Base-by-base conservation (phyloP, 2,797 vertebrate species). In the Chrosomus eos region DNA sequence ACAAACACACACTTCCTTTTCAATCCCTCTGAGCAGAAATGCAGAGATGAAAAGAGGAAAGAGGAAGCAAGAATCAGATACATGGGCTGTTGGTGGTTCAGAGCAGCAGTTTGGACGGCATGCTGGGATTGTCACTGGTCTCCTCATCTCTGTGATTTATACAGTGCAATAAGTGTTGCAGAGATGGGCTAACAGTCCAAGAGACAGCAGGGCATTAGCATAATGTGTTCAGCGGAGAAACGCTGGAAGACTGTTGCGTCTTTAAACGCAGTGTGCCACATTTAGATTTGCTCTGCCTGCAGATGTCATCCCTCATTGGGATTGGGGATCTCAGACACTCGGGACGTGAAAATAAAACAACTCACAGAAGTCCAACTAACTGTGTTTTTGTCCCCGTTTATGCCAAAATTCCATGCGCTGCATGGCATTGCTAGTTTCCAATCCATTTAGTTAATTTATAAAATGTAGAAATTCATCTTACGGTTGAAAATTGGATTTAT, bases 171-270 rank as follows among this genome's bases (percentile, higher is more conserved):
- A 88, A 87, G 83, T 88, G 89, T 88, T 88, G 78, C 86, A 84
- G 86, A 85, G 81, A 87, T 82, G 81, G 88, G 76, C 89, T 87
- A 90, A 88, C 88, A 87, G 89, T 86, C 83, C 87, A 89, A 80
- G 74, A 88, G 88, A 87, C 89, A 90, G 89, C 83, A 88, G 81
- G 78, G 74, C 87, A 87, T 90, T 90, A 88, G 78, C 86, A 89
- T 90, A 88, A 89, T 89, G 87, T 89, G 88, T 89, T 82, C 72
- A 82, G 84, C 62, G 82, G 84, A 85, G 85, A 85, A 85, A 83
- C 64, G 81, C 88, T 84, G 73, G 84, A 76, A 85, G 74, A 82
- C 82, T 72, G 80, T 83, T 81, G 83, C 73, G 53, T 83, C 85
- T 89, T 79, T 79, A 75, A 88, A 82, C 82, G 72, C 88, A 83